Evolutionary conservation across 2,888 invertebrate genomes (phyloP), one percentile per base, ranked within the genome.

Genomic region (Orgyia antiqua): DNA sequence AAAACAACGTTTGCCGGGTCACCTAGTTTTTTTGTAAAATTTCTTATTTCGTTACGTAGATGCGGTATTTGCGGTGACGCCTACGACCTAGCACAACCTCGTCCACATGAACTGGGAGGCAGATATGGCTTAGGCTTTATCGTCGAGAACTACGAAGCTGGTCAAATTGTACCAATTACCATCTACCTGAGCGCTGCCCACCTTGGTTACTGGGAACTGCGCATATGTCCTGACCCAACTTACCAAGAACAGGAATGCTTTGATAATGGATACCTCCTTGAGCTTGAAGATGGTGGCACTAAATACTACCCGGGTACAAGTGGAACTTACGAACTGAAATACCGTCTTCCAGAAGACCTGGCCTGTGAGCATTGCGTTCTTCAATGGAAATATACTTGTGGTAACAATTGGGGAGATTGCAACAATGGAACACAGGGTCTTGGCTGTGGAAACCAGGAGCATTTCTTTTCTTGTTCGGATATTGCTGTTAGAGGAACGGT

Each of bases 61-160:
- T 96, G 95, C 65, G 95, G 95, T 0, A 89, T 94, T 24, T 95
- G 95, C 55, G 95, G 95, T 0, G 95, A 95, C 65, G 84, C 94
- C 0, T 95, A 91, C 90, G 92, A 94, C 60, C 50, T 84, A 30
- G 67, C 84, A 31, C 40, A 52, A 56, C 95, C 95, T 0, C 88
- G 95, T 25, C 77, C 90, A 0, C 94, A 95, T 70, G 95, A 96
- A 68, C 89, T 89, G 3, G 95, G 95, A 0, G 95, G 95, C 1
- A 89, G 86, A 20, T 95, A 91, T 75, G 95, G 94, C 0, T 88
- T 90, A 47, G 93, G 94, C 1, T 86, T 92, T 26, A 90, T 95
- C 38, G 93, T 92, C 0, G 88, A 92, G 2, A 87, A 89, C 34
- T 94, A 94, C 69, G 77, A 87, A 20, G 88, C 90, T 0, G 92